A percentile compares a stretch with the other conserved stretches of the same genome.
Evolutionary conservation across 2,888 invertebrate genomes (phyloP).

Genomic region (Acleris cristana): DNA sequence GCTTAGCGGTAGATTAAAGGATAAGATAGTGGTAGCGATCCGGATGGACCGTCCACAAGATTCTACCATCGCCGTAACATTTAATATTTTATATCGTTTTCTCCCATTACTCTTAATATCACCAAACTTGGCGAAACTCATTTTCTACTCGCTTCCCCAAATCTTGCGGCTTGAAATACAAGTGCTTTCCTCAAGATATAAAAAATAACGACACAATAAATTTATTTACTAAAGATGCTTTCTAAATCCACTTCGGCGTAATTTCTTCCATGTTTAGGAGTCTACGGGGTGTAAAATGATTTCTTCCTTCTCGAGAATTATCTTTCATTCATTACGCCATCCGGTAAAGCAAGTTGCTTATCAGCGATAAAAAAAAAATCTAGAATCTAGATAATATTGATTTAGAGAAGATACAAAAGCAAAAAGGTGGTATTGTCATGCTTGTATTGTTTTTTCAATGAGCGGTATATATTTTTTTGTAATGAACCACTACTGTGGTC

Average conservation of each 20-base stretch:
- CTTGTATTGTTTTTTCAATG: too few species aligned
- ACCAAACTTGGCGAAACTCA: not conserved
- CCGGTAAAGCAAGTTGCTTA: not conserved
- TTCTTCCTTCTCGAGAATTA: conserved; percentile 13
- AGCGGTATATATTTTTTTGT: too few species aligned
- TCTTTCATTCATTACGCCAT: conserved; percentile 12
- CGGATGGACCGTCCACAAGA: too few species aligned
- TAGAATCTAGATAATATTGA: not conserved
- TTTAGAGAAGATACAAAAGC: too few species aligned
- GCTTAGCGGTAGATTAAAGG: too few species aligned
- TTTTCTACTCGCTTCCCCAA: conserved; percentile 20
- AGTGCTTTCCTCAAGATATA: conserved; percentile 15
- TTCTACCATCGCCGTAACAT: too few species aligned
- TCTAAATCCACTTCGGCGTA: conserved; percentile 35
- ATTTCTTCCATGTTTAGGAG: conserved; percentile 30
- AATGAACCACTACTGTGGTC: too few species aligned
- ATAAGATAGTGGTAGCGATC: too few species aligned
- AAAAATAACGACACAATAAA: conserved; percentile 34
- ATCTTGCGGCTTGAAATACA: conserved; percentile 6
- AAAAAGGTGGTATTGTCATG: too few species aligned
- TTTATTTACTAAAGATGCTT: conserved; percentile 35
- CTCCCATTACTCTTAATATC: not conserved
- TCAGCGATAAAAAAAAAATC: not conserved
- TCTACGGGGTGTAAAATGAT: conserved; percentile 27
- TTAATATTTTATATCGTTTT: too few species aligned